Evolutionary conservation across 2,113 vertebrate genomes (phyloP), one percentile per base, ranked within the genome.

Genomic region (Castor canadensis): DNA sequence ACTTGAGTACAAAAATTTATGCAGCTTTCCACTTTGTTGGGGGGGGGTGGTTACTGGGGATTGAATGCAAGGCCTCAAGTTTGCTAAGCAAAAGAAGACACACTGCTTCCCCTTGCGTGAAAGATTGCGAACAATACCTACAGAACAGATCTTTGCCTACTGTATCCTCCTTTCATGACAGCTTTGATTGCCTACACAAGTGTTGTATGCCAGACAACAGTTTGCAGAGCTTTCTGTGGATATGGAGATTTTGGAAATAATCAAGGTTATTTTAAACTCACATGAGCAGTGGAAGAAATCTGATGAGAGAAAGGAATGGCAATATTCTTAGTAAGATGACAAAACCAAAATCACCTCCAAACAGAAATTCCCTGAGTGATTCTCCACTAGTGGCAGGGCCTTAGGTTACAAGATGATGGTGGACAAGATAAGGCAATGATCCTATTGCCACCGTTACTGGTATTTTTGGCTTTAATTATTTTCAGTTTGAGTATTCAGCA

Each of bases 181-280:
- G n/a, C n/a, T n/a, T n/a, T n/a, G n/a, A n/a, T n/a, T n/a, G n/a
- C n/a, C n/a, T n/a, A n/a, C n/a, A n/a, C n/a, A n/a, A n/a, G n/a
- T n/a, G n/a, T n/a, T n/a, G n/a, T n/a, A n/a, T n/a, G n/a, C n/a
- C n/a, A n/a, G n/a, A n/a, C n/a, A n/a, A n/a, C n/a, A n/a, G n/a
- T n/a, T n/a, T n/a, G n/a, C n/a, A n/a, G n/a, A n/a, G n/a, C n/a
- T n/a, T n/a, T n/a, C n/a, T n/a, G n/a, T n/a, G n/a, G n/a, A n/a
- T n/a, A n/a, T n/a, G n/a, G n/a, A 99, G 99, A 99, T 99, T 98
- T 98, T 99, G 98, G 99, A 99, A 98, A 99, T 99, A 97, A 99
- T 99, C 97, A 99, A 99, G 95, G 99, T 99, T 98, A 99, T 99
- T 98, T 98, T 99, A 97, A 99, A 99, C 98, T 98, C 99, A 8